These are phyloP conservation scores for Xestia c-nigrum DNA, from an alignment of 2,888 invertebrate species.

Conservation along the genomic window DNA sequence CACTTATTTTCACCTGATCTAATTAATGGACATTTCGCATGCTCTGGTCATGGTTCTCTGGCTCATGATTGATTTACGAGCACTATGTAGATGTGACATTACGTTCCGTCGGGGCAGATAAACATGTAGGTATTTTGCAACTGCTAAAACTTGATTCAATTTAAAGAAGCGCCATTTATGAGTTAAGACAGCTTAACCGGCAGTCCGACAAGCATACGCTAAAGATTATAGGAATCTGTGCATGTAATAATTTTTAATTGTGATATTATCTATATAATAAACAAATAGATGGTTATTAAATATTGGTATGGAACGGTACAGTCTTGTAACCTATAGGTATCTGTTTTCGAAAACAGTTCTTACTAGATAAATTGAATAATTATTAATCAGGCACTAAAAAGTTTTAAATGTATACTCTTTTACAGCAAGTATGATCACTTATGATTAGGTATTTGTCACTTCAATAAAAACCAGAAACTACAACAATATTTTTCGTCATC, in stretches of 20 bases:
- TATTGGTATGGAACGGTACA: not conserved
- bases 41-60: not conserved
- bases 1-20: not conserved
- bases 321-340: not conserved
- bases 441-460: not conserved
- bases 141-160: not conserved
- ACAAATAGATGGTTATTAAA: not conserved
- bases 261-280: not conserved
- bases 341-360: not conserved
- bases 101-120: not conserved
- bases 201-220: not conserved
- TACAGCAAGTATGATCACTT: not conserved
- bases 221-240: not conserved
- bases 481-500: not conserved
- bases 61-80: not conserved
- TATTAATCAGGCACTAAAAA: not conserved
- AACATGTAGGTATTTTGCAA: constrained; percentile 7
- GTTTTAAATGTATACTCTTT: not conserved
- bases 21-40: constrained; percentile 7
- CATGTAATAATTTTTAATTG: not conserved
- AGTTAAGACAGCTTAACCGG: not conserved
- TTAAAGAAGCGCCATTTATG: constrained; percentile 1
- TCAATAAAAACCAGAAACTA: not conserved
- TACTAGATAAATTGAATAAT: not conserved
- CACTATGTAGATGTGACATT: not conserved